A percentile compares a stretch with the other conserved stretches of the same genome.
These are phyloP conservation scores for Sylvicola cinctus DNA, from an alignment of 2,888 invertebrate species.

Conservation along the genomic window DNA sequence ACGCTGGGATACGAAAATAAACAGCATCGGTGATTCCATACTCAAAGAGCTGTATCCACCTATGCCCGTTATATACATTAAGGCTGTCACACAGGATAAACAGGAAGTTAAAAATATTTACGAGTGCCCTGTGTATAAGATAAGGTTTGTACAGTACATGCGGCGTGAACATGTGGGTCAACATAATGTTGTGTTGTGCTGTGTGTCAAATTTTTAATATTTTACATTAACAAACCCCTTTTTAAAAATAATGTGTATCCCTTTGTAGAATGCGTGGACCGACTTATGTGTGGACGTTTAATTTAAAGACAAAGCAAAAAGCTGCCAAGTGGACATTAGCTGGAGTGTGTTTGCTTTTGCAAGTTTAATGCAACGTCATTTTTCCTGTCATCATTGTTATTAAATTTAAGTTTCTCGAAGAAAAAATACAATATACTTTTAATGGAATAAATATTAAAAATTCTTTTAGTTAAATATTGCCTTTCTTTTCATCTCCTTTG, in stretches of 20 bases:
- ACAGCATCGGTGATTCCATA: slow-evolving; percentile 62
- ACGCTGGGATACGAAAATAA: slow-evolving; percentile 65
- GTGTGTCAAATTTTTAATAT: no score
- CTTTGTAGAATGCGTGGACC: slow-evolving; percentile 48
- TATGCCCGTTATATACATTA: slow-evolving; percentile 78
- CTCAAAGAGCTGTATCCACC: slow-evolving; percentile 79
- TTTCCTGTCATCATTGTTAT: no score
- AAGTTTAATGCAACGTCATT: slow-evolving; percentile 26
- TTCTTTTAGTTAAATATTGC: no score
- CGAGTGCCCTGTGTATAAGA: slow-evolving; percentile 89
- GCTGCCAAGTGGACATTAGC: slow-evolving; percentile 79
- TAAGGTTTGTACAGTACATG: slow-evolving; percentile 34
- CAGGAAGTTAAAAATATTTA: slow-evolving; percentile 72
- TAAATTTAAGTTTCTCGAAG: no score
- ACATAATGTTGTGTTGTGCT: no score
- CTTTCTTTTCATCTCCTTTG: no score
- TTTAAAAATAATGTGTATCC: background rate
- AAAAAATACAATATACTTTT: no score
- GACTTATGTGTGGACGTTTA: slow-evolving; percentile 89
- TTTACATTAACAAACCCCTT: no score
- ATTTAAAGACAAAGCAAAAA: slow-evolving; percentile 70
- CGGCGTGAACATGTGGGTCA: no score
- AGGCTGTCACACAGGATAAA: slow-evolving; percentile 73
- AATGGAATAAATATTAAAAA: no score
- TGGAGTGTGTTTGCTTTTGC: slow-evolving; percentile 72